Conservation (phyloP, 2,113 vertebrate species). For the Nestor notabilis region DNA sequence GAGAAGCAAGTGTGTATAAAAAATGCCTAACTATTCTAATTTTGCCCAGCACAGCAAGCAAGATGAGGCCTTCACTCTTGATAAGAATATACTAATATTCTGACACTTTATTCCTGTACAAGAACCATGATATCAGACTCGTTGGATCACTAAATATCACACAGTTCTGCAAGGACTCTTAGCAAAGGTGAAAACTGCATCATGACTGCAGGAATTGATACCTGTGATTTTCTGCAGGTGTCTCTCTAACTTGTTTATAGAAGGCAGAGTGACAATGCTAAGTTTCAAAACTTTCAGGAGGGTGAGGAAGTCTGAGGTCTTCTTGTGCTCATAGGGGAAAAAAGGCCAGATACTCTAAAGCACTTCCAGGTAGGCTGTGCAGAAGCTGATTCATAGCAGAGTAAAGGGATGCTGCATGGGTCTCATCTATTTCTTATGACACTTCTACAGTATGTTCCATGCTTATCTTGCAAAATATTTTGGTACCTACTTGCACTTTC, state of each 20-base stretch:
- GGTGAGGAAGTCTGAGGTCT: background rate
- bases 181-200: background rate
- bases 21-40: background rate
- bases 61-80: background rate
- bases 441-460: background rate
- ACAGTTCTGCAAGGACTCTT: background rate
- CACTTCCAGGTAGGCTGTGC: background rate
- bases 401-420: background rate
- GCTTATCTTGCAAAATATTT: background rate
- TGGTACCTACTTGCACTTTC: background rate
- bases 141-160: background rate
- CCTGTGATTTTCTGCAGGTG: background rate
- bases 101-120: background rate
- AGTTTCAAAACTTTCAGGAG: background rate
- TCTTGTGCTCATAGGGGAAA: fast-evolving
- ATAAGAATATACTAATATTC: background rate
- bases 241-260: background rate
- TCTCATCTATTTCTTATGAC: background rate
- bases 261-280: background rate
- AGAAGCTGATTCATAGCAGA: background rate
- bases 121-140: background rate
- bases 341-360: background rate
- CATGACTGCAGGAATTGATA: background rate
- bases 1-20: background rate
- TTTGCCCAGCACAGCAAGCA: background rate